Evolutionary conservation across 2,113 vertebrate species (phyloP), one percentile per base, ranked within the genome.

Genomic region (Cheilinus undulatus): DNA sequence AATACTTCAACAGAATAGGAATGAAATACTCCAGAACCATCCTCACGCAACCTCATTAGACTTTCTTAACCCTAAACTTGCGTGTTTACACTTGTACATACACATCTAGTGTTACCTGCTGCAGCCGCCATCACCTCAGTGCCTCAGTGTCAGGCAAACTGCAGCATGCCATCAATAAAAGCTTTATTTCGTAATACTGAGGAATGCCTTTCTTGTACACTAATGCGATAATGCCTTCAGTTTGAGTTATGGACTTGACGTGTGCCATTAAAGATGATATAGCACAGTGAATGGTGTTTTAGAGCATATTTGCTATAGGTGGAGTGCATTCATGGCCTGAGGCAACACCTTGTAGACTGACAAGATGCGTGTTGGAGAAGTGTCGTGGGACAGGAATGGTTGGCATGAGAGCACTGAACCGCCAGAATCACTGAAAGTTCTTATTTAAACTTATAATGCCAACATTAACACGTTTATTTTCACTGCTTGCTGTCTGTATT

Each of bases 141-240:
- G 0, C 13, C 19, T 59, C 9, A 23, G 1, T 28, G 11, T 40
- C 57, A 67, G 73, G 50, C 70, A 69, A 70, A 72, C 17, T 43
- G 22, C 30, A 30, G 19, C 78, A 65, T 65, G 70, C 61, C 27
- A 56, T 4, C 28, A 24, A 63, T 49, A 38, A 67, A 57, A 50
- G 10, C 42, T 69, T 69, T 75, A 15, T 87, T 87, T 87, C 32
- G 13, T 51, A 81, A 88, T 65, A 28, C 32, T 57, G 1, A 64
- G 63, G 67, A 78, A 85, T 84, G 76, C 24, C 14, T 77, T 34
- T 36, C 32, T 36, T 48, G 34, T 13, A 56, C 32, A 50, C 5
- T 27, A n/a, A 57, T 34, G 11, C 17, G 8, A 73, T 20, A 56
- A 50, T 59, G 28, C 15, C 17, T 24, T 50, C 11, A 28, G 12